Conservation (phyloP, 2,888 invertebrate genomes). For the Busseola fusca region DNA sequence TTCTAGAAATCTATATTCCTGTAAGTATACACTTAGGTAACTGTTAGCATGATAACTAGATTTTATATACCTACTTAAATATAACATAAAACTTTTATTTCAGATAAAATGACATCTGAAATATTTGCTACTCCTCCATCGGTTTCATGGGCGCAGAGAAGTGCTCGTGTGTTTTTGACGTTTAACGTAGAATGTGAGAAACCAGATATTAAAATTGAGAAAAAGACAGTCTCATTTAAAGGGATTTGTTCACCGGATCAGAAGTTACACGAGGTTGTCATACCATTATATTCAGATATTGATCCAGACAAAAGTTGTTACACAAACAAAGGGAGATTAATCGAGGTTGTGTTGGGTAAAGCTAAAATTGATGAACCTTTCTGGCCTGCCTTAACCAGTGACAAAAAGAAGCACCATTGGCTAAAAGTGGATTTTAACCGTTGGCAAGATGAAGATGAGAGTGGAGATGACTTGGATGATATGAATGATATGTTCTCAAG, state of each 20-base stretch:
- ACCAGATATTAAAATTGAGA: slow-evolving; percentile 92
- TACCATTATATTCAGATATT: slow-evolving; percentile 95
- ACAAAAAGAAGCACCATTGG: slow-evolving; percentile 97
- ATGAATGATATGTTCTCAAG: slow-evolving; percentile 80
- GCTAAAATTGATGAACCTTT: slow-evolving; percentile 91
- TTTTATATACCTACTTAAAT: background rate
- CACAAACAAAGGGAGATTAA: slow-evolving; percentile 91
- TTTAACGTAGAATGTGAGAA: slow-evolving; percentile 96
- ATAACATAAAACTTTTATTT: slow-evolving; percentile 35
- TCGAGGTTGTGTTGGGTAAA: slow-evolving; percentile 92
- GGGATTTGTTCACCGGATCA: slow-evolving; percentile 95
- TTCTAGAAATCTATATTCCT: slow-evolving; percentile 28
- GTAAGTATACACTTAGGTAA: slow-evolving; percentile 37
- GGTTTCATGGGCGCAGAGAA: slow-evolving; percentile 98
- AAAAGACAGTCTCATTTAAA: slow-evolving; percentile 92
- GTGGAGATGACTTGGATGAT: slow-evolving; percentile 91
- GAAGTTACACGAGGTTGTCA: slow-evolving; percentile 95
- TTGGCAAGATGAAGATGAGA: slow-evolving; percentile 99
- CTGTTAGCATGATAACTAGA: background rate
- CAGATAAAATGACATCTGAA: slow-evolving; percentile 72
- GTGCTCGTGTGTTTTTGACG: slow-evolving; percentile 93
- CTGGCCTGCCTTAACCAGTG: slow-evolving; percentile 96
- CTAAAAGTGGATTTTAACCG: slow-evolving; percentile 98
- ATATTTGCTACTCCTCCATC: slow-evolving; percentile 89
- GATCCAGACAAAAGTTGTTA: slow-evolving; percentile 93